A percentile compares a stretch with the other conserved stretches of the same genome.
These are phyloP conservation scores for Cyprinus carpio DNA, from an alignment of 2,113 vertebrate genomes.

Conservation along the genomic window DNA sequence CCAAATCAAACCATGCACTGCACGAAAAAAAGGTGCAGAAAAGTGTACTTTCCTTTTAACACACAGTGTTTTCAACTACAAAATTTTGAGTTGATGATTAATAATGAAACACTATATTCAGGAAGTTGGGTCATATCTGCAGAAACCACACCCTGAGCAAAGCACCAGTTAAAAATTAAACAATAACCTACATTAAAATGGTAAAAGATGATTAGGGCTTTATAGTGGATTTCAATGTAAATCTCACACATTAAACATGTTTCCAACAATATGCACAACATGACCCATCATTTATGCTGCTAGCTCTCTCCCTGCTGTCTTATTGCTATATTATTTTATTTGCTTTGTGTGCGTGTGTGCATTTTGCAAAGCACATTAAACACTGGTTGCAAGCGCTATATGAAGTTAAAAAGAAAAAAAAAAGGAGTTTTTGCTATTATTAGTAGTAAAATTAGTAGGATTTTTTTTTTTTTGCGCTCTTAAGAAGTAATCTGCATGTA, in stretches of 20 bases:
- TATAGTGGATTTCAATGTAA: not conserved
- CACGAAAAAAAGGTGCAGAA: not conserved
- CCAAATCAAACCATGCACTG: not conserved
- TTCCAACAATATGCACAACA: not conserved
- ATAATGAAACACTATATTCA: constrained; percentile 51
- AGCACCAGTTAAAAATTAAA: constrained; percentile 9
- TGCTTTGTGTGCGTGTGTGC: not conserved
- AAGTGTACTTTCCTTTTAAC: not conserved
- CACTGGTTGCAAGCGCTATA: no score
- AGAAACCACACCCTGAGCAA: constrained; percentile 57
- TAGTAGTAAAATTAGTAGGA: no score
- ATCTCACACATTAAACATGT: not conserved
- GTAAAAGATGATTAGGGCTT: not conserved
- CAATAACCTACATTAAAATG: not conserved
- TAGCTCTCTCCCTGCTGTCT: not conserved
- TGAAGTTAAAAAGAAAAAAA: no score
- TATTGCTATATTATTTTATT: not conserved
- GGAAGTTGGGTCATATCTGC: constrained; percentile 59
- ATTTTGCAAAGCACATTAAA: no score
- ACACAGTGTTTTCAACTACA: not conserved
- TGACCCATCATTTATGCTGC: not conserved
- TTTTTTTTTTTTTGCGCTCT: no score
- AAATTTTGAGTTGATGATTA: constrained; percentile 60
- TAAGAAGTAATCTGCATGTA: no score
- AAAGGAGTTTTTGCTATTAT: no score